Evolutionary conservation across 2,113 vertebrate species (phyloP).

Genomic region (Aegotheles bennettii): DNA sequence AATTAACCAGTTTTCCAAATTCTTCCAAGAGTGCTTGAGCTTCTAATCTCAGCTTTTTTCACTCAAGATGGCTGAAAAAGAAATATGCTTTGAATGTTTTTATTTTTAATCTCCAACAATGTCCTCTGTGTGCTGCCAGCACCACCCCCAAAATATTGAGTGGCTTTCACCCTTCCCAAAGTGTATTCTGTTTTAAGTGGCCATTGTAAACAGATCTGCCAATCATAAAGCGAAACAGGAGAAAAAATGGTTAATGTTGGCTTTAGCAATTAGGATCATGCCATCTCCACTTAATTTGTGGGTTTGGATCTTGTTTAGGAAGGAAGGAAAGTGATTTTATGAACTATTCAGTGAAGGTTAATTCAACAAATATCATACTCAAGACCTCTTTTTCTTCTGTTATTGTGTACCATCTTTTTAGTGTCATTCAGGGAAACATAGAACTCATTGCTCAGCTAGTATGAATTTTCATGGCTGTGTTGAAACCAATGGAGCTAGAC

Average conservation of each 20-base stretch:
- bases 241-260: background rate
- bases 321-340: background rate
- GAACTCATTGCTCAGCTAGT: background rate
- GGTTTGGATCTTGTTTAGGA: background rate
- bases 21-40: background rate
- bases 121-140: background rate
- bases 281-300: background rate
- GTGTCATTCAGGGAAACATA: background rate
- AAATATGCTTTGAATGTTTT: constrained; percentile 6
- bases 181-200: constrained; percentile 3
- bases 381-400: background rate
- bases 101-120: constrained; percentile 28
- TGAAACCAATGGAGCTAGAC: background rate
- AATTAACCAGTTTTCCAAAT: constrained; percentile 51
- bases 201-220: background rate
- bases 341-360: background rate
- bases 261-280: background rate
- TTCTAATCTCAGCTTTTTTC: background rate
- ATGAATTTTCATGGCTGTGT: background rate
- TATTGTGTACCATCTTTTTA: background rate
- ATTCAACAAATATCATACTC: background rate
- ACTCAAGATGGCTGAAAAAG: constrained; percentile 21
- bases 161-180: constrained; percentile 30
- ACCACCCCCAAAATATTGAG: background rate
- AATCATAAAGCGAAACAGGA: background rate